These are phyloP conservation scores for Falco berigora DNA, from an alignment of 2,797 vertebrate species.

Conservation along the genomic window DNA sequence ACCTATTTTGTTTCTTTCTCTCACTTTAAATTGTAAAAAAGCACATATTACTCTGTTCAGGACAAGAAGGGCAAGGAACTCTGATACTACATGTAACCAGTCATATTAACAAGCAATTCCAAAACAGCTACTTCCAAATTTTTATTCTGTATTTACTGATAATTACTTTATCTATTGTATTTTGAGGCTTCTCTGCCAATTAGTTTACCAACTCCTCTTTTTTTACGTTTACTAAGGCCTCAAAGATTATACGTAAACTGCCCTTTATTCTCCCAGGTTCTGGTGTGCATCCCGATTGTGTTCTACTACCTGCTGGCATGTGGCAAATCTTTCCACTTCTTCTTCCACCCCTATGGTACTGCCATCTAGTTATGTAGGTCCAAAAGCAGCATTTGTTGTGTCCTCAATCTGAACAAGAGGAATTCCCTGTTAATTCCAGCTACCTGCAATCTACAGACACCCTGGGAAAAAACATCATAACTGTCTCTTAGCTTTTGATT, in stretches of 20 bases:
- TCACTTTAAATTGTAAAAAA: not conserved
- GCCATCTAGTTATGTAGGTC: accelerated
- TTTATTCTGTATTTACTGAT: not conserved
- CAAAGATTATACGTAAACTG: not conserved
- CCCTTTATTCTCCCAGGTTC: not conserved
- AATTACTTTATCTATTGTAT: not conserved
- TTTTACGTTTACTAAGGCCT: not conserved
- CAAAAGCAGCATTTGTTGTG: not conserved
- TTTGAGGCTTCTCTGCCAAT: not conserved
- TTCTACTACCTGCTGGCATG: not conserved
- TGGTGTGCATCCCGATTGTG: not conserved
- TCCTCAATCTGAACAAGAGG: not conserved
- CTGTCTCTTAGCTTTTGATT: not conserved
- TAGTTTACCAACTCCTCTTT: not conserved
- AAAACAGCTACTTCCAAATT: not conserved
- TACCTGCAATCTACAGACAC: not conserved
- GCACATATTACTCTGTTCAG: not conserved
- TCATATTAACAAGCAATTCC: not conserved
- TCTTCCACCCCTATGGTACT: not conserved
- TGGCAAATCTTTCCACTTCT: not conserved
- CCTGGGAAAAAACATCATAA: not conserved
- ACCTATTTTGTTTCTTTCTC: not conserved
- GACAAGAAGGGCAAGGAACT: not conserved
- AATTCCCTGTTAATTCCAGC: not conserved
- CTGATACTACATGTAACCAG: not conserved